Percentiles rank a stretch among this genome's conserved stretches.
phyloP scores from a whole-genome alignment of 2,797 vertebrate species.

The Lagorchestes hirsutus region DNA sequence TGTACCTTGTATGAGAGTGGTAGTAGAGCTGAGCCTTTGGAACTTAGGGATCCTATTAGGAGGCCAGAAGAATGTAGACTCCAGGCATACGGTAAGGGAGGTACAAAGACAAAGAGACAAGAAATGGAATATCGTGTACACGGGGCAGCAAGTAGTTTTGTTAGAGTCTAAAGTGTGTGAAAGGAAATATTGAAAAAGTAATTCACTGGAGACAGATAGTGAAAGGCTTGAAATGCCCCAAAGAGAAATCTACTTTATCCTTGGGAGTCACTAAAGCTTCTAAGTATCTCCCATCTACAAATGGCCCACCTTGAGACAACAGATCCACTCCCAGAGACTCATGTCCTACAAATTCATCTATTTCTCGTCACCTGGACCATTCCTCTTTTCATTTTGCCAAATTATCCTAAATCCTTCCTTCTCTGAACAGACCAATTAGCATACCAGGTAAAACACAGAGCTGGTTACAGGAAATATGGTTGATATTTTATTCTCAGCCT shows the following conservation, averaged over 20 bases:
- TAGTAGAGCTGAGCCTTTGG: background rate
- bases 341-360: slow-evolving; percentile 53
- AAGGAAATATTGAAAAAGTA: background rate
- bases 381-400: slow-evolving; percentile 53
- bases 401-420: slow-evolving; percentile 67
- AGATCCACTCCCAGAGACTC: background rate
- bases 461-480: slow-evolving; percentile 41
- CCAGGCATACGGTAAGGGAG: background rate
- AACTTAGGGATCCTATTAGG: background rate
- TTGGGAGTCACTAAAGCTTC: background rate
- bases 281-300: background rate
- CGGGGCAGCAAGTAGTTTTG: background rate
- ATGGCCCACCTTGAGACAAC: background rate
- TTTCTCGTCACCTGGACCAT: slow-evolving; percentile 44
- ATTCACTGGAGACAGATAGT: background rate
- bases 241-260: background rate
- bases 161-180: background rate
- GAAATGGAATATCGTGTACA: background rate
- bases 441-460: slow-evolving; percentile 11
- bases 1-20: background rate
- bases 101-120: background rate
- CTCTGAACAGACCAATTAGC: slow-evolving; percentile 34
- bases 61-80: background rate
- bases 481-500: slow-evolving; percentile 38
- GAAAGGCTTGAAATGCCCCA: background rate